Evolutionary conservation across 2,113 vertebrate species (phyloP), one percentile per base, ranked within the genome.

Genomic region (Petaurus breviceps): DNA sequence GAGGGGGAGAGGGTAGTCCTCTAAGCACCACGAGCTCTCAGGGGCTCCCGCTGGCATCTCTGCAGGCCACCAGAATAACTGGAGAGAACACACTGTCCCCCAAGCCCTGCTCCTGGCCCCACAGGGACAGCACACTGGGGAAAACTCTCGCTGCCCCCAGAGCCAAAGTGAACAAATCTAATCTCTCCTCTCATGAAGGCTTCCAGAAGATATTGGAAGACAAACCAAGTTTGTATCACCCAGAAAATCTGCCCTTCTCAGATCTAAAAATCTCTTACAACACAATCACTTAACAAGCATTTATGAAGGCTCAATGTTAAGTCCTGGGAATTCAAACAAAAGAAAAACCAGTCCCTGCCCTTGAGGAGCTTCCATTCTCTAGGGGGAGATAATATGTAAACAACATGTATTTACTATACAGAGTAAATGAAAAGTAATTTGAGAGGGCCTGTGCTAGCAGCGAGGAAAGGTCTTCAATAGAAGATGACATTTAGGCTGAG

Each of bases 351-450:
- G 57, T 3, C 28, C 10, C 57, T 11, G 28, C 11, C 12, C 31
- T 68, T 31, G 16, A 68, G 37, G 31, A 68, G 4, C 5, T 6
- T n/a, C 61, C 31, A 19, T 7, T n/a, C 61, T 16, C 14, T 31
- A 0, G 10, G 28, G 28, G 57, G 2, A 61, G 2, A 14, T 37
- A 16, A 68, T 1, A 3, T 68, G 11, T 68, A 14, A 61, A n/a
- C 37, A n/a, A n/a, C 1, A 5, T 49, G 22, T 1, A 22, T 22
- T n/a, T n/a, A 12, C 37, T 8, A n/a, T 1, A n/a, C 14, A 22
- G 61, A 68, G n/a, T 6, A 19, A n/a, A 84, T 43, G 68, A 43
- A 22, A n/a, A 84, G 68, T 61, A 12, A 61, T 1, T 16, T 8
- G 68, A 84, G 68, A 43, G n/a, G 37, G 5, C n/a, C 16, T 19